These are phyloP conservation scores for Leptonema lineaticorne DNA, from an alignment of 1,140 invertebrate species.

Conservation along the genomic window DNA sequence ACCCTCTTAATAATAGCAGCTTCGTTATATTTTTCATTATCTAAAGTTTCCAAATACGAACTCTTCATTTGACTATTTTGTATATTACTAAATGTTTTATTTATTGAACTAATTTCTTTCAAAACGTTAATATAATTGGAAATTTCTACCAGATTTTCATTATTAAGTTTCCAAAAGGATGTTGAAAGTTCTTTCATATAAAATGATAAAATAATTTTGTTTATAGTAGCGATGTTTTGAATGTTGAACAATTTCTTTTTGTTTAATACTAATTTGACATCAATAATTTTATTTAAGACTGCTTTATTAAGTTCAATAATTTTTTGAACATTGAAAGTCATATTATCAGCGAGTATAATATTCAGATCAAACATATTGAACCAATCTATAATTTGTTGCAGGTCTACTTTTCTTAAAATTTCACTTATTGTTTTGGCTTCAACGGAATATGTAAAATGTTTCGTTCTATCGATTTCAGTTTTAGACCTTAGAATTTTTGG, in stretches of 20 bases:
- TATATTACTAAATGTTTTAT: background rate
- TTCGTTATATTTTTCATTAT: background rate
- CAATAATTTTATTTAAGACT: background rate
- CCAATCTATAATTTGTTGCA: slow-evolving; percentile 5
- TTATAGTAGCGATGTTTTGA: background rate
- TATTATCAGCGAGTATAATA: background rate
- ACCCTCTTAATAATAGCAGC: background rate
- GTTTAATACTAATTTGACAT: background rate
- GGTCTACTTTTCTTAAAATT: background rate
- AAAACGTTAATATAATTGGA: background rate
- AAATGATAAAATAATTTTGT: background rate
- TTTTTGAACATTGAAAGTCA: background rate
- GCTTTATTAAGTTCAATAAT: slow-evolving; percentile 20
- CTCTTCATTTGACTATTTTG: background rate
- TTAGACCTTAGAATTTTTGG: too few species aligned
- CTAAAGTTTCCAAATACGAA: background rate
- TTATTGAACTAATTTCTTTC: background rate
- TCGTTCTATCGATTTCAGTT: background rate
- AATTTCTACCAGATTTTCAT: background rate
- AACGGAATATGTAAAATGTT: background rate
- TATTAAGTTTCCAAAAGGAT: background rate
- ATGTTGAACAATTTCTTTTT: background rate
- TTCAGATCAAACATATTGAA: background rate
- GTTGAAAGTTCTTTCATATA: slow-evolving; percentile 1
- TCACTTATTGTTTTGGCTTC: background rate